A percentile compares a stretch with the other conserved stretches of the same genome.
phyloP scores from a whole-genome alignment of 2,888 invertebrate species.

The Torymus tubicola region DNA sequence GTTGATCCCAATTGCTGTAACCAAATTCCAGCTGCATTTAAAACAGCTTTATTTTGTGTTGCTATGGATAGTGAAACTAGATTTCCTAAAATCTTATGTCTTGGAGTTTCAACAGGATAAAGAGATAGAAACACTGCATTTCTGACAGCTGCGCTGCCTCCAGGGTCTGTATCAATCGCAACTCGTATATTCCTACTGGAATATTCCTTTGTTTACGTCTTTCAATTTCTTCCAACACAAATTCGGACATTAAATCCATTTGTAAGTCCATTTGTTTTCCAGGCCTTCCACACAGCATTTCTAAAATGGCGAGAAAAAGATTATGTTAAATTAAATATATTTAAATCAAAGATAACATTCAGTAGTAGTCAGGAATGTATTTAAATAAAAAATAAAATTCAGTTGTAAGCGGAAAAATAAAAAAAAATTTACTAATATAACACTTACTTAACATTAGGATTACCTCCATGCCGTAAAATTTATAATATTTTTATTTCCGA shows the following conservation, averaged over 20 bases:
- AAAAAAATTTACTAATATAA: no score
- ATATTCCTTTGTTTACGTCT: constrained; percentile 80
- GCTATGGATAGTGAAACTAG: constrained; percentile 92
- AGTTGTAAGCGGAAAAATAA: no score
- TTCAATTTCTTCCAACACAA: constrained; percentile 88
- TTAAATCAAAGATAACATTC: constrained; percentile 6
- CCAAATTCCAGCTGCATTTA: constrained; percentile 91
- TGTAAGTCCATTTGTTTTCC: constrained; percentile 83
- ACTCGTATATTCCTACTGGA: constrained; percentile 82
- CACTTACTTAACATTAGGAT: no score
- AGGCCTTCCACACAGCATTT: constrained; percentile 72
- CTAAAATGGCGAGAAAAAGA: constrained; percentile 59
- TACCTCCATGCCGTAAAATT: no score
- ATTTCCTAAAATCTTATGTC: constrained; percentile 86
- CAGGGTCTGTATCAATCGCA: constrained; percentile 86
- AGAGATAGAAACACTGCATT: constrained; percentile 90
- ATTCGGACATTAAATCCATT: constrained; percentile 89
- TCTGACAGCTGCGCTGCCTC: constrained; percentile 84
- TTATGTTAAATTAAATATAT: background rate
- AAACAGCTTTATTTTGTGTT: constrained; percentile 85
- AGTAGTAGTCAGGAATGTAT: constrained; percentile 10
- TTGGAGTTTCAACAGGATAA: constrained; percentile 84
- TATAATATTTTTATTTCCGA: no score
- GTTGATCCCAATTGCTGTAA: constrained; percentile 92
- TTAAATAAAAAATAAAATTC: constrained; percentile 6